Evolutionary conservation across 2,797 vertebrate species (phyloP), one percentile per base, ranked within the genome.

Genomic region (Garrulus glandarius): DNA sequence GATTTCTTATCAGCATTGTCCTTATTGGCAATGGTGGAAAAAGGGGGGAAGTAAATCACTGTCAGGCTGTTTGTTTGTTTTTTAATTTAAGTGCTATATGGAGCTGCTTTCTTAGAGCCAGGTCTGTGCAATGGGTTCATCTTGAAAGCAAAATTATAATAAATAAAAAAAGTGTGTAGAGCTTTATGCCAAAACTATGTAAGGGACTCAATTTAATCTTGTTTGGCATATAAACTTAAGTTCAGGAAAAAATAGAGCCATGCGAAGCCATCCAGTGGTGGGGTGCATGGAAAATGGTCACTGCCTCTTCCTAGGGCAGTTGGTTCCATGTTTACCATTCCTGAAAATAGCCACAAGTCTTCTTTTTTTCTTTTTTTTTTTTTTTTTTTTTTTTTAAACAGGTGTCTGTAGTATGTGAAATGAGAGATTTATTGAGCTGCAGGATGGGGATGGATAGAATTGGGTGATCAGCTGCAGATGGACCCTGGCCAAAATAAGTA

Each of bases 321-420:
- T 50, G 50, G 4, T 53, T 46, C 26, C 24, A 21, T 3, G 2
- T 22, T 67, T 37, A 47, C 15, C 0, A 1, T 22, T 41, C 24
- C 21, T 46, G 21, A 37, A 71, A 87, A 61, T 4, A 52, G 1
- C 6, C 4, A 44, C 1, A 1, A 2, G 2, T 19, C 1, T 1
- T 4, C 30, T 32, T 61, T 57, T 49, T 49, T 37, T 20, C 44
- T 70, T n/a, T 4, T 57, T 49, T 49, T 27, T 29, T 56, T 70
- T n/a, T 4, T n/a, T 70, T n/a, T 4, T 57, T 49, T 49, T 27
- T 29, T 56, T 70, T n/a, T 4, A n/a, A n/a, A 30, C 9, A 37
- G 13, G 6, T 26, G 12, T 30, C 10, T 49, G 26, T 14, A 15
- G 14, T 3, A 19, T 15, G 70, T 53, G 10, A 61, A 67, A 24